Evolutionary conservation across 1,140 invertebrate genomes (phyloP).

Genomic region (Harpegnathos saltator): DNA sequence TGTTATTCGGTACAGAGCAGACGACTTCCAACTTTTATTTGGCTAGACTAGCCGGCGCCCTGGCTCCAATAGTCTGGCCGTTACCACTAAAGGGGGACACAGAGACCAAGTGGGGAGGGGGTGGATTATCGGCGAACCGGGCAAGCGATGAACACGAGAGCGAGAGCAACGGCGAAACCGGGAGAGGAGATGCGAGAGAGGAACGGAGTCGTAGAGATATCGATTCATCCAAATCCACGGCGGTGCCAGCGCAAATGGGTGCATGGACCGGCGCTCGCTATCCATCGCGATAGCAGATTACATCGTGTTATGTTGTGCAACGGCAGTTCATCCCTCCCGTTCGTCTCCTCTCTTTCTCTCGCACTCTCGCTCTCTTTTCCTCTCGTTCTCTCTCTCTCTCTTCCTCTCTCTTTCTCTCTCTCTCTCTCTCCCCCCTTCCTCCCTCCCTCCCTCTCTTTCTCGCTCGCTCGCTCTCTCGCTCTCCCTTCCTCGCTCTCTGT

Average conservation of each 20-base stretch:
- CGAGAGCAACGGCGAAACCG: not conserved
- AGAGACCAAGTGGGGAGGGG: slow-evolving; percentile 48
- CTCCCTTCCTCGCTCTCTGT: no score
- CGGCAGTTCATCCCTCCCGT: not conserved
- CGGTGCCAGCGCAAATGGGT: slow-evolving; percentile 47
- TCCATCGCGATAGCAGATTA: slow-evolving; percentile 60
- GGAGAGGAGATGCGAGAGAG: slow-evolving; percentile 4
- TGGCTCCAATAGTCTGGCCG: slow-evolving; percentile 69
- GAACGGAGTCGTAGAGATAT: slow-evolving; percentile 50
- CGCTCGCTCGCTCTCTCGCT: not conserved
- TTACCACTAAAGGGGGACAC: slow-evolving; percentile 49
- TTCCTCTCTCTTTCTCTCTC: no score
- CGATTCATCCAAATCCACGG: slow-evolving; percentile 62
- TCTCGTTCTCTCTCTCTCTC: no score
- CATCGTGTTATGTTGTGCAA: slow-evolving; percentile 53
- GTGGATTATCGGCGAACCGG: slow-evolving; percentile 30
- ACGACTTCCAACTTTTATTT: slow-evolving; percentile 75
- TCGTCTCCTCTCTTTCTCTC: not conserved
- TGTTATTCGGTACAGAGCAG: slow-evolving; percentile 23
- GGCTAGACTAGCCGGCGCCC: slow-evolving; percentile 75
- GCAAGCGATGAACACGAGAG: not conserved
- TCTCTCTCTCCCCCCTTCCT: no score
- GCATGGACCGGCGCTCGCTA: slow-evolving; percentile 28
- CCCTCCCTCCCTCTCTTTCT: not conserved
- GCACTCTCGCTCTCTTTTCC: not conserved